Evolutionary conservation across 2,888 invertebrate genomes (phyloP), one percentile per base, ranked within the genome.

Genomic region (Amphipyra tragopoginis): DNA sequence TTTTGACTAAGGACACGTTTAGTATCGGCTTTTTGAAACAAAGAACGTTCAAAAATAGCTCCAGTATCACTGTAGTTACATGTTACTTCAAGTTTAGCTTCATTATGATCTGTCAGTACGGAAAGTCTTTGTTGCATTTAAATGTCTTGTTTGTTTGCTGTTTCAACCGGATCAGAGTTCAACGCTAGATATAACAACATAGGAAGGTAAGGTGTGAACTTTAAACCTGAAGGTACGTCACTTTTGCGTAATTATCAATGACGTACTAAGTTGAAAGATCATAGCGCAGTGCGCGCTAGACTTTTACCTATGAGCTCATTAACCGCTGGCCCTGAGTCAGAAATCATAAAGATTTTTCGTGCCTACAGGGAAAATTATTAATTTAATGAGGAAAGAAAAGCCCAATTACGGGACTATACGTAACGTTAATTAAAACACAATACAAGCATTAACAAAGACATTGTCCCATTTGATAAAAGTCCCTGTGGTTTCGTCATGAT

Each of bases 11-110:
- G n/a, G n/a, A n/a, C n/a, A n/a, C n/a, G n/a, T n/a, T n/a, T n/a
- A n/a, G n/a, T n/a, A n/a, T n/a, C n/a, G n/a, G n/a, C n/a, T n/a
- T n/a, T n/a, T 36, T 45, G 36, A 14, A 53, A 74, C 50, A 69
- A 57, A 63, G 63, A 74, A 62, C 43, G 36, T 43, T 45, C 15
- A 43, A 54, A 45, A 60, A 59, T 47, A 29, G 48, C 42, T 49
- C 15, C 48, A 36, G 36, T 72, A 33, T 21, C 21, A 21, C 21
- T 21, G 21, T 39, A 33, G 14, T 51, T 38, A 34, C n/a, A 21
- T 39, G n/a, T 4, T 34, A 21, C 21, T 42, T n/a, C 15, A 42
- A 51, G 40, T 51, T 40, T 36, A 36, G 21, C 36, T 10, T 36
- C 7, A 36, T 3, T 33, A 33, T 33, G 6, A 6, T 33, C 33